These are phyloP conservation scores for Cottoperca gobio DNA, from an alignment of 2,797 vertebrate species.

Conservation along the genomic window DNA sequence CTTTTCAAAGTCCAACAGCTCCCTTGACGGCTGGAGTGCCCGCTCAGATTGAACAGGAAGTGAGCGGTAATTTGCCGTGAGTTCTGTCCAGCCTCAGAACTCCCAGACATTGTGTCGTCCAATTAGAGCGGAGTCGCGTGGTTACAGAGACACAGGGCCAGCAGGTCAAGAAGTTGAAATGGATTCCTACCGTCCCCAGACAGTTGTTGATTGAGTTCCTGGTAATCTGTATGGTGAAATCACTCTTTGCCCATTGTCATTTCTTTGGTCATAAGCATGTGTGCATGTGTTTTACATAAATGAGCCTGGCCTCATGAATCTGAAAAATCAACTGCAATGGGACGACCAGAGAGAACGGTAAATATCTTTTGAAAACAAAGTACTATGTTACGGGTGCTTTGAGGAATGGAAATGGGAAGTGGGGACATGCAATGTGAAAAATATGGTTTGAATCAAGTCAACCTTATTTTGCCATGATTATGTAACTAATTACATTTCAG, in stretches of 20 bases:
- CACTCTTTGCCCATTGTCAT: constrained; percentile 57
- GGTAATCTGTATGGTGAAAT: constrained; percentile 67
- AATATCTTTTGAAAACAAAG: constrained; percentile 72
- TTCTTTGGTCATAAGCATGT: constrained; percentile 35
- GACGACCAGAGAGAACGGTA: constrained; percentile 42
- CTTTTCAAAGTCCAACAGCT: constrained; percentile 82
- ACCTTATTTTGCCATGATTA: constrained; percentile 76
- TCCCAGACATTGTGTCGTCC: constrained; percentile 80
- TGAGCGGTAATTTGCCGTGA: constrained; percentile 82
- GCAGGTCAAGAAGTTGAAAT: constrained; percentile 77
- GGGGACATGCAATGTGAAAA: constrained; percentile 59
- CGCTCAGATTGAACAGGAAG: constrained; percentile 81
- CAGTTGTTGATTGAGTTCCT: constrained; percentile 74
- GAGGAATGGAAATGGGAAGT: constrained; percentile 65
- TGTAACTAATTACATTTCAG: constrained; percentile 85
- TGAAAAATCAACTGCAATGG: constrained; percentile 62
- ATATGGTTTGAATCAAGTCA: constrained; percentile 79
- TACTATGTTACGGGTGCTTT: constrained; percentile 62
- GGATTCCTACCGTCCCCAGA: constrained; percentile 73
- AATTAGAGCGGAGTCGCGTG: constrained; percentile 77
- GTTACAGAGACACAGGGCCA: constrained; percentile 64
- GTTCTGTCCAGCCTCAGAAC: constrained; percentile 82
- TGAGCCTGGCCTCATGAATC: constrained; percentile 47
- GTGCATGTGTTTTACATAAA: constrained; percentile 69
- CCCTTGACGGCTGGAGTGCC: constrained; percentile 75